These are phyloP conservation scores for Chloroceryle inda DNA, from an alignment of 2,797 vertebrate species.

Conservation along the genomic window DNA sequence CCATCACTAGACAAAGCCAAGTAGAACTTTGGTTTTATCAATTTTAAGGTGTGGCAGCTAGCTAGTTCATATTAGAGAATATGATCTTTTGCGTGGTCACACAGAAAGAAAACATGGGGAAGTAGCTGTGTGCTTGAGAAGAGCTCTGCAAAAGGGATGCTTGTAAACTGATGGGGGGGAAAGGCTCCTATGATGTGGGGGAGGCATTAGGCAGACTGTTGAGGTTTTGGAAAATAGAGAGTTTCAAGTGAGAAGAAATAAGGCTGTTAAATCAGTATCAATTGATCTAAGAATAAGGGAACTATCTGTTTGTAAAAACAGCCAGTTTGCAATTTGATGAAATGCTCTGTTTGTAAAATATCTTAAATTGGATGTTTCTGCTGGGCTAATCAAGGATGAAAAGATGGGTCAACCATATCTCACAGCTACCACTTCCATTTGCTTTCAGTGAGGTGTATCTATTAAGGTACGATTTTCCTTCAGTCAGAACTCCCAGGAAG, in stretches of 20 bases:
- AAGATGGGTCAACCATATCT: no score
- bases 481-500: neutral
- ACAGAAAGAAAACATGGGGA: neutral
- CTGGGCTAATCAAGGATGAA: neutral
- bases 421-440: neutral
- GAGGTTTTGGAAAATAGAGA: neutral
- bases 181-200: neutral
- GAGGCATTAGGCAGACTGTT: neutral
- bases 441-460: neutral
- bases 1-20: neutral
- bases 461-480: neutral
- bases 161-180: neutral
- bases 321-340: neutral
- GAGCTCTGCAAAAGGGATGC: neutral
- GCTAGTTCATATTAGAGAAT: neutral
- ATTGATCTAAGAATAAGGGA: neutral
- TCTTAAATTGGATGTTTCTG: neutral
- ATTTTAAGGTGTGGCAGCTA: neutral
- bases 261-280: neutral
- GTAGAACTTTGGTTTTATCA: neutral
- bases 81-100: neutral
- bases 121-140: neutral
- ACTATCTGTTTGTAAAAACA: neutral
- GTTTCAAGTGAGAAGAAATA: neutral
- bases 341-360: conserved; percentile 16